Percentiles rank a stretch among this genome's conserved stretches.
Evolutionary conservation across 2,113 vertebrate genomes (phyloP).

Genomic region (Cariama cristata): DNA sequence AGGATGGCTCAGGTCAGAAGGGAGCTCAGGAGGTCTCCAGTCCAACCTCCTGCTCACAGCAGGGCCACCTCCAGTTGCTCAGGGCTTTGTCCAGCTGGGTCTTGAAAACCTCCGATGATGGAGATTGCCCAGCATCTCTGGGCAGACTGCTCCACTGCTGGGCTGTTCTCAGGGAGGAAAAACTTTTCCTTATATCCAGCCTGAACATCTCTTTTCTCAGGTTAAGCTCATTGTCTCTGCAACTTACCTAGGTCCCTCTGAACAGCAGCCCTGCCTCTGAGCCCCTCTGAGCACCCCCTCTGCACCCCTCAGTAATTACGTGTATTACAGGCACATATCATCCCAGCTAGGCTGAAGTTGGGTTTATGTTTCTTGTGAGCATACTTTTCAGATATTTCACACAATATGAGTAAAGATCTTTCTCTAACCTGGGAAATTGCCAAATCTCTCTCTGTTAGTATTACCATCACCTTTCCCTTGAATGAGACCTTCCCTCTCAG

Average conservation of each 20-base stretch:
- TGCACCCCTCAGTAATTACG: neutral
- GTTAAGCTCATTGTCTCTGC: neutral
- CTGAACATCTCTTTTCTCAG: neutral
- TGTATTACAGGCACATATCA: neutral
- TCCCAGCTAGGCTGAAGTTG: neutral
- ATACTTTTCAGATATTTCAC: neutral
- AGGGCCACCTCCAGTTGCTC: neutral
- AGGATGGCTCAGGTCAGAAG: neutral
- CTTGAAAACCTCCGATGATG: neutral
- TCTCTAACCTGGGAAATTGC: neutral
- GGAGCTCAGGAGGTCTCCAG: neutral
- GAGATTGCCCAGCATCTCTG: neutral
- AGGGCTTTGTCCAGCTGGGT: neutral
- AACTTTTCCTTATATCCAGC: fast-evolving
- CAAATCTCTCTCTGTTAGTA: neutral
- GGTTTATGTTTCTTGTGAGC: neutral
- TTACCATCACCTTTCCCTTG: neutral
- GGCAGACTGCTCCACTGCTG: neutral
- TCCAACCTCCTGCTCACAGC: neutral
- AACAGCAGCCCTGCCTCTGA: neutral
- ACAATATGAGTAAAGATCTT: neutral
- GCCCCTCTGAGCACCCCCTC: too few species aligned
- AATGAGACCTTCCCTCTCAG: neutral
- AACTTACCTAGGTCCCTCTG: neutral
- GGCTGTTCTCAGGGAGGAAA: neutral